A percentile compares a stretch with the other conserved stretches of the same genome.
phyloP scores from a whole-genome alignment of 2,113 vertebrate species.

The Ceyx melanurus region DNA sequence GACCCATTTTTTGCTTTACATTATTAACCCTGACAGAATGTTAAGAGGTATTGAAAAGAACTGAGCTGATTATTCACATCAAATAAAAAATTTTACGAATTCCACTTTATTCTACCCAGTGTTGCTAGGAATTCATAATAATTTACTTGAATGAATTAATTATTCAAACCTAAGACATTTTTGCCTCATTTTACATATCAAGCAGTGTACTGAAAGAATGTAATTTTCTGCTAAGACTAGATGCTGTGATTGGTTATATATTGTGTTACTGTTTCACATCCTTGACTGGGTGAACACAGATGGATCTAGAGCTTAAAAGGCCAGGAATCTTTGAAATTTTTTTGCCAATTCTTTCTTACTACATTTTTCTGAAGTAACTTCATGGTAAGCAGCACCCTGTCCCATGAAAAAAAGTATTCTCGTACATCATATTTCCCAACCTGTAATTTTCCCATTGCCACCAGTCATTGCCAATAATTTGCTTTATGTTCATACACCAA shows the following conservation, averaged over 20 bases:
- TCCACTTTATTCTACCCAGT: neutral
- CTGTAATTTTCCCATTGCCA: neutral
- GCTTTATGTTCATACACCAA: neutral
- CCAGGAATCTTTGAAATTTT: neutral
- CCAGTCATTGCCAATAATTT: slow-evolving; percentile 6
- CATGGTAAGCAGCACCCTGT: neutral
- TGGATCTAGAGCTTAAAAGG: slow-evolving; percentile 2
- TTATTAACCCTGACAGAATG: neutral
- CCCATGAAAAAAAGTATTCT: neutral
- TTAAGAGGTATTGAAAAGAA: neutral
- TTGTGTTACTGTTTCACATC: neutral
- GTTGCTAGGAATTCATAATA: neutral
- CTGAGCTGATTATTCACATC: neutral
- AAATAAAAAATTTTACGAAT: neutral
- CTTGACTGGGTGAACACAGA: neutral
- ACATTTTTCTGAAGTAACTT: neutral
- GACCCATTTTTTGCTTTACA: neutral
- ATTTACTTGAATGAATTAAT: slow-evolving; percentile 11
- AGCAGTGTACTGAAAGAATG: neutral
- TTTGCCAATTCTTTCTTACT: neutral
- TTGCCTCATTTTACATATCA: neutral
- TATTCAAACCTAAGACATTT: neutral
- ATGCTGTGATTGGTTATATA: neutral
- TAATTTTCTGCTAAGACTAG: neutral
- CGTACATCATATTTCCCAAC: neutral